Percentiles rank a stretch among this genome's conserved stretches.
These are phyloP conservation scores for Neosalanx taihuensis DNA, from an alignment of 2,797 vertebrate genomes.

Conservation along the genomic window DNA sequence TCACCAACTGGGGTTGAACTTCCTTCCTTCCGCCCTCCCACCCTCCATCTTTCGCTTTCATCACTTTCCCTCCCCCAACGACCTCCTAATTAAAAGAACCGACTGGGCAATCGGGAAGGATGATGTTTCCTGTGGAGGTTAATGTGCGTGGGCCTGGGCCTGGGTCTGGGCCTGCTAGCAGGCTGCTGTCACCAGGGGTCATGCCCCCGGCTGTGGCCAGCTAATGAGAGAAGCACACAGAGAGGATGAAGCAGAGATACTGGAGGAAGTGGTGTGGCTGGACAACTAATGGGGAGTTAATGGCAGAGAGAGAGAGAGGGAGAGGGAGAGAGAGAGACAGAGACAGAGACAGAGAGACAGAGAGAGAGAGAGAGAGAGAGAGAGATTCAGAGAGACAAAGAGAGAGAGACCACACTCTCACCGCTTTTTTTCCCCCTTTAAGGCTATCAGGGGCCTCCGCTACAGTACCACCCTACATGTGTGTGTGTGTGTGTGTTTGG, in stretches of 20 bases:
- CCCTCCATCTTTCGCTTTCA: constrained; percentile 10
- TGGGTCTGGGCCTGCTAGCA: constrained; percentile 47
- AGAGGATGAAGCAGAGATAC: constrained; percentile 21
- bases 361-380: too few relatives aligned
- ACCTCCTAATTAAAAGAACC: constrained; percentile 70
- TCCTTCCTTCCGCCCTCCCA: background rate
- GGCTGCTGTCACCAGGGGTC: constrained; percentile 54
- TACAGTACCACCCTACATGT: constrained; percentile 12
- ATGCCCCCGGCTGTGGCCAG: constrained; percentile 51
- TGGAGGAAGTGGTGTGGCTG: constrained; percentile 49
- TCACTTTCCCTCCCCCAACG: constrained; percentile 30
- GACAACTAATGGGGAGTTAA: constrained; percentile 19
- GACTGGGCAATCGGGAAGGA: constrained; percentile 54
- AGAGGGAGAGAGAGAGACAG: constrained; percentile 31
- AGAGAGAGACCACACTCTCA: background rate
- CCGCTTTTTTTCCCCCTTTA: background rate
- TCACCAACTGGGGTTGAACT: background rate
- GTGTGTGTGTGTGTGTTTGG: constrained; percentile 2
- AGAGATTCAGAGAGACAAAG: background rate
- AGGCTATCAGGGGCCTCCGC: constrained; percentile 13
- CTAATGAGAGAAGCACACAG: constrained; percentile 47
- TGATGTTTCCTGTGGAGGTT: constrained; percentile 66
- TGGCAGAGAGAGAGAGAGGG: constrained; percentile 14
- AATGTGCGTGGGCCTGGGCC: constrained; percentile 49
- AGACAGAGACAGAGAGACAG: background rate